Evolutionary conservation across 2,113 vertebrate species (phyloP).

Genomic region (Herpailurus yagouaroundi): DNA sequence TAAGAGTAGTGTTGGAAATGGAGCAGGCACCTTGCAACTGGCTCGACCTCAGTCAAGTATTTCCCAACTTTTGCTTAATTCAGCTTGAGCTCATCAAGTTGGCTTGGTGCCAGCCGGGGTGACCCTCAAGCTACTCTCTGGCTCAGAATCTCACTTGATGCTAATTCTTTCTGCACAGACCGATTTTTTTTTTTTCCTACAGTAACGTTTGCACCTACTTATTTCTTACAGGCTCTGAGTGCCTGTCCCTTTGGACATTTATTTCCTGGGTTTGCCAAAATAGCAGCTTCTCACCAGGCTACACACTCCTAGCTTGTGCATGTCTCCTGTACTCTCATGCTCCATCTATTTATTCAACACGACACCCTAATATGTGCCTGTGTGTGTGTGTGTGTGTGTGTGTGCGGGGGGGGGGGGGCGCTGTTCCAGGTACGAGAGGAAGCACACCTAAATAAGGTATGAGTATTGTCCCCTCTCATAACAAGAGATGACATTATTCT

Average conservation of each 20-base stretch:
- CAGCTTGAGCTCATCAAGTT: background rate
- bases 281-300: background rate
- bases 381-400: background rate
- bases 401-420: background rate
- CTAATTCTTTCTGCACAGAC: background rate
- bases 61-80: background rate
- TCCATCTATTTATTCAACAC: background rate
- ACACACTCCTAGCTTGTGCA: background rate
- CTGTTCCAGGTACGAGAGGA: background rate
- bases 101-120: background rate
- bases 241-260: background rate
- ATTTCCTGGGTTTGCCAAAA: background rate
- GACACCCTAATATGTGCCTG: background rate
- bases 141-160: background rate
- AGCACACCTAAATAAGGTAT: background rate
- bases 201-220: background rate
- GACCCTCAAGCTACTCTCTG: background rate
- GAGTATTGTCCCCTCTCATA: background rate
- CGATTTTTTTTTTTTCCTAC: background rate
- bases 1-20: background rate
- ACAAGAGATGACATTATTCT: background rate
- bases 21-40: background rate
- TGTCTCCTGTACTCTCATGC: background rate
- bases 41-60: background rate
- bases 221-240: background rate